phyloP scores from a whole-genome alignment of 2,888 invertebrate species.

The Leptura quadrifasciata region DNA sequence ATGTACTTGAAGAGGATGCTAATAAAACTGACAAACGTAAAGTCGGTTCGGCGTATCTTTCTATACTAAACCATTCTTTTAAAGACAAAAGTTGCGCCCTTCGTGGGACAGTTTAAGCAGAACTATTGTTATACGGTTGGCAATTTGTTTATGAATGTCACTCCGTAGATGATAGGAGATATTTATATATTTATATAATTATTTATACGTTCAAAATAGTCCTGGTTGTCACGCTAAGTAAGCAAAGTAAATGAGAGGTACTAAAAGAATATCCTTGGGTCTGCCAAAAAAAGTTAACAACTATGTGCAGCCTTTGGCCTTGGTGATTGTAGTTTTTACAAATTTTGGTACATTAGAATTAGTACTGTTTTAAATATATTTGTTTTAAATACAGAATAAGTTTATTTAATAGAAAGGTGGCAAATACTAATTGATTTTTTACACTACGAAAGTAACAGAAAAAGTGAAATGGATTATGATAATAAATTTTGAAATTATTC shows the following conservation, averaged over 20 bases:
- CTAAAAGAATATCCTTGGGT: slow-evolving; percentile 43
- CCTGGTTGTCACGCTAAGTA: slow-evolving; percentile 27
- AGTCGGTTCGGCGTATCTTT: slow-evolving; percentile 43
- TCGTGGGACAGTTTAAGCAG: slow-evolving; percentile 46
- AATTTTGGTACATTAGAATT: slow-evolving; percentile 9
- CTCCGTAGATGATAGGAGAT: slow-evolving; percentile 36
- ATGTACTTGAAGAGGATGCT: slow-evolving; percentile 46
- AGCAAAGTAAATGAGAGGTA: slow-evolving; percentile 40
- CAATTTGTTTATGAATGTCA: slow-evolving; percentile 44
- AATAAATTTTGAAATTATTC: too few species aligned
- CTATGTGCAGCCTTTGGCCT: slow-evolving; percentile 24
- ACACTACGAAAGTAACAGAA: too few species aligned
- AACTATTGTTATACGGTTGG: slow-evolving; percentile 33
- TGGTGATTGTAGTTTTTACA: slow-evolving; percentile 22
- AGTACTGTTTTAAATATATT: neutral
- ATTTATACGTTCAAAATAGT: slow-evolving; percentile 36
- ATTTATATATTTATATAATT: slow-evolving; percentile 45
- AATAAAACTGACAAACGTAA: slow-evolving; percentile 47
- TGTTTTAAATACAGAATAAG: neutral
- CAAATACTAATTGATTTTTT: neutral
- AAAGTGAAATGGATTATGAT: too few species aligned
- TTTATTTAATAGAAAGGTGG: neutral
- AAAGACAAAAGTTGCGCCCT: slow-evolving; percentile 21
- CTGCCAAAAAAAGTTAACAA: slow-evolving; percentile 38
- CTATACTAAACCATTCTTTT: slow-evolving; percentile 46